Conservation (phyloP, 2,113 vertebrate species). For the Podiceps cristatus region DNA sequence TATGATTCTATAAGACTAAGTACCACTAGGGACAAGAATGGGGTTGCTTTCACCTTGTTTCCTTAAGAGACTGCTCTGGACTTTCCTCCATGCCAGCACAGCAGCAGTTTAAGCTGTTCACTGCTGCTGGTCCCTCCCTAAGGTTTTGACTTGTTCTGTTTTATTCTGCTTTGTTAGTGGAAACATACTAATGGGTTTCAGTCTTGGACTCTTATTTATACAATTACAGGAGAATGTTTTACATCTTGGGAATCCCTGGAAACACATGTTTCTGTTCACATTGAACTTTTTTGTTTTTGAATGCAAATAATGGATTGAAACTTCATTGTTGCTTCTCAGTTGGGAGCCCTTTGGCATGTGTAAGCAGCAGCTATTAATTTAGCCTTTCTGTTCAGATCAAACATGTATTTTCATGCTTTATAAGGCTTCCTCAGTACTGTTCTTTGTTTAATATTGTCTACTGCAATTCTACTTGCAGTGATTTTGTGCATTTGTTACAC, state of each 20-base stretch:
- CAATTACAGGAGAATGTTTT: constrained; percentile 55
- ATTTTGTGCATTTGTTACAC: not conserved
- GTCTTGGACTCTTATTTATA: constrained; percentile 33
- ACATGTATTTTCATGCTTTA: constrained; percentile 48
- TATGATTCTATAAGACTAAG: not conserved
- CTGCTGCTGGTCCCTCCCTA: not conserved
- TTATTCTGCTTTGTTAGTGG: constrained; percentile 50
- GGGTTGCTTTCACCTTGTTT: not conserved
- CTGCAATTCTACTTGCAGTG: not conserved
- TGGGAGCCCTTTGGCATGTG: constrained; percentile 38
- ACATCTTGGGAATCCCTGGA: constrained; percentile 47
- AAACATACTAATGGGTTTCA: constrained; percentile 33
- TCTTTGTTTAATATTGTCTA: not conserved
- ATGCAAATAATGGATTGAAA: constrained; percentile 48
- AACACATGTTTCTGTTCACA: constrained; percentile 57
- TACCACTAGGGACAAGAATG: not conserved
- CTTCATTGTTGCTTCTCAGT: constrained; percentile 54
- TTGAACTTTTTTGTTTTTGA: constrained; percentile 1
- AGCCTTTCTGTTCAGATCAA: constrained; percentile 35
- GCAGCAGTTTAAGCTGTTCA: not conserved
- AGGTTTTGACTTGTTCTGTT: constrained; percentile 25
- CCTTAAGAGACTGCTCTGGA: not conserved
- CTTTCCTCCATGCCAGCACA: not conserved
- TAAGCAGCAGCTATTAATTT: constrained; percentile 54
- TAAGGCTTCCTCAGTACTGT: constrained; percentile 27